Percentiles rank a stretch among this genome's conserved stretches.
Conservation (phyloP, 2,797 vertebrate species). For the Microctenopoma lineatum region DNA sequence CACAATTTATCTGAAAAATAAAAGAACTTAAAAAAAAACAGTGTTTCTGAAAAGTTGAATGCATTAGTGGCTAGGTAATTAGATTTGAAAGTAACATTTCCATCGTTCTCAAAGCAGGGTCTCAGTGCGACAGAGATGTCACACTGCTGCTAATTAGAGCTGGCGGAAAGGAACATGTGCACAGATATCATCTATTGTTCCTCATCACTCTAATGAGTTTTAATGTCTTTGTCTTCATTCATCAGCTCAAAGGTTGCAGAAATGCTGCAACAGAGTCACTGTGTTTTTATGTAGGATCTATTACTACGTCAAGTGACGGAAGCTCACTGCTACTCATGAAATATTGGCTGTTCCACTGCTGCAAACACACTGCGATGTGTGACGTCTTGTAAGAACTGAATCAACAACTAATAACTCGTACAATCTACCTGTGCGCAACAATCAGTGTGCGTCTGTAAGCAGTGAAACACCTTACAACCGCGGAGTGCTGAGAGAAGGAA, state of each 20-base stretch:
- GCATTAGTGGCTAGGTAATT: slow-evolving; percentile 63
- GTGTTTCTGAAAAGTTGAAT: slow-evolving; percentile 40
- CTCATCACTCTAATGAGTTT: slow-evolving; percentile 80
- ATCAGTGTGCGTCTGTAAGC: slow-evolving; percentile 13
- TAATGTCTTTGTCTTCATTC: slow-evolving; percentile 79
- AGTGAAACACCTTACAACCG: slow-evolving; percentile 9
- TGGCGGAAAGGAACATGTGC: slow-evolving; percentile 70
- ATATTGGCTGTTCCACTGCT: neutral
- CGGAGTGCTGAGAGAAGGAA: slow-evolving; percentile 45
- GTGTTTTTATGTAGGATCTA: slow-evolving; percentile 48
- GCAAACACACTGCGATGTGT: neutral
- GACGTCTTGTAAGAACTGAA: neutral
- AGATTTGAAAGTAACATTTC: slow-evolving; percentile 78
- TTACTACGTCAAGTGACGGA: slow-evolving; percentile 32
- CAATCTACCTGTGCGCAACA: neutral
- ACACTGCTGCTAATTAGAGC: slow-evolving; percentile 74
- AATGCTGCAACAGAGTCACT: slow-evolving; percentile 44
- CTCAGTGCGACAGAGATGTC: slow-evolving; percentile 74
- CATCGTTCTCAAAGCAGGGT: slow-evolving; percentile 58
- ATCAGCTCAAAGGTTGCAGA: slow-evolving; percentile 74
- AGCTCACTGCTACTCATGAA: slow-evolving; percentile 10
- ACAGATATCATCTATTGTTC: slow-evolving; percentile 79
- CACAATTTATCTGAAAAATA: slow-evolving; percentile 45
- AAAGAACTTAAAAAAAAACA: slow-evolving; percentile 30
- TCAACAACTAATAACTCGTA: slow-evolving; percentile 2